A percentile compares a stretch with the other conserved stretches of the same genome.
Evolutionary conservation across 1,140 invertebrate genomes (phyloP).

Genomic region (Drosophila parabipectinata): DNA sequence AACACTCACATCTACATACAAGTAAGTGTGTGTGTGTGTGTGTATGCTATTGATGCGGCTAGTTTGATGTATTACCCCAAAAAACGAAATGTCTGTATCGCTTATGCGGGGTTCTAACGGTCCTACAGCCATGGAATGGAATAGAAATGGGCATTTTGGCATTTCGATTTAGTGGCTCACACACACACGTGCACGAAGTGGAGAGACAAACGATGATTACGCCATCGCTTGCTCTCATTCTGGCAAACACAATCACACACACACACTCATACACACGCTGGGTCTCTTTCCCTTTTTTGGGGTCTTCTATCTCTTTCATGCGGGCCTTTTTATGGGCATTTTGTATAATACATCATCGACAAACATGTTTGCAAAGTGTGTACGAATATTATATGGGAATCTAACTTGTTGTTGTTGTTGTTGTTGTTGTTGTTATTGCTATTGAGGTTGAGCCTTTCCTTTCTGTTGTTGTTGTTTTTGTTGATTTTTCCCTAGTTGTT

Average conservation of each 20-base stretch:
- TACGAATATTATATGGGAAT: conserved; percentile 83
- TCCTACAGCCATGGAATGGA: conserved; percentile 60
- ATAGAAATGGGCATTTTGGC: conserved; percentile 83
- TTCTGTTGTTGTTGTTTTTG: conserved; percentile 39
- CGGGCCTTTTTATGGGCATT: conserved; percentile 83
- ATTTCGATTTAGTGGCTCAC: conserved; percentile 78
- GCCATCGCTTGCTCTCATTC: conserved; percentile 77
- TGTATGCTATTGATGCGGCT: conserved; percentile 81
- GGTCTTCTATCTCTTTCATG: conserved; percentile 70
- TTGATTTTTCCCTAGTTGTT: conserved; percentile 20
- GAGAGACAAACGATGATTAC: conserved; percentile 81
- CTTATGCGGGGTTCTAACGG: conserved; percentile 79
- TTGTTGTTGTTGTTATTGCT: conserved; percentile 30
- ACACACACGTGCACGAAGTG: conserved; percentile 40
- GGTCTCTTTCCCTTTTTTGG: background rate
- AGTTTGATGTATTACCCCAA: conserved; percentile 83
- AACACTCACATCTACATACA: conserved; percentile 27
- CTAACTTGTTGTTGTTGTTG: conserved; percentile 66
- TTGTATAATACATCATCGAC: conserved; percentile 83
- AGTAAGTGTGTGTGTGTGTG: conserved; percentile 43
- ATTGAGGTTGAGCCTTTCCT: conserved; percentile 19
- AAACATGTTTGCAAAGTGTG: conserved; percentile 83
- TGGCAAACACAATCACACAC: conserved; percentile 43
- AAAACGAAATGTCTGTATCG: conserved; percentile 83
- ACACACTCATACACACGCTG: conserved; percentile 26